Conservation (phyloP, 1,140 invertebrate genomes). For the Brachionus koreanus region DNA sequence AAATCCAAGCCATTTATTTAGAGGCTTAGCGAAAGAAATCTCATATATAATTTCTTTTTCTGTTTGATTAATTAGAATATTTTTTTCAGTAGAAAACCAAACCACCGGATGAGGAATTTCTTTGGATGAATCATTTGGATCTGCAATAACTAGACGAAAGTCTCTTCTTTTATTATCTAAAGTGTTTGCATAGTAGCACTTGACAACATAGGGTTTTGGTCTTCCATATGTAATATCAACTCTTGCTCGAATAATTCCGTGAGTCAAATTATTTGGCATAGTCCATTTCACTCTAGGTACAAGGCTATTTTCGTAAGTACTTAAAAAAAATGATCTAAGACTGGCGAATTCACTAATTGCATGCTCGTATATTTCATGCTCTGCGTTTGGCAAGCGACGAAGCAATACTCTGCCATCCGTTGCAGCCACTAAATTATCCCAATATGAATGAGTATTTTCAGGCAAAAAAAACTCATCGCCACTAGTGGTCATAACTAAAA, state of each 20-base stretch:
- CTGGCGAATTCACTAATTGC: conserved; percentile 46
- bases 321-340: conserved; percentile 49
- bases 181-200: not conserved
- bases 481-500: conserved; percentile 50
- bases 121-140: conserved; percentile 17
- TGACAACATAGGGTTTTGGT: not conserved
- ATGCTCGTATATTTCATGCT: conserved; percentile 46
- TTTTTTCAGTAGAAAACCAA: conserved; percentile 6
- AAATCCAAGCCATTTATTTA: conserved; percentile 49
- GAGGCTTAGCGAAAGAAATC: conserved; percentile 46
- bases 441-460: conserved; percentile 53
- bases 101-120: not conserved
- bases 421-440: conserved; percentile 48
- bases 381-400: conserved; percentile 49
- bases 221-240: not conserved
- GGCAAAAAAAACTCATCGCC: conserved; percentile 55
- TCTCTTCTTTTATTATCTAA: conserved; percentile 16
- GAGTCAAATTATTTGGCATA: conserved; percentile 14
- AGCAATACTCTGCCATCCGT: conserved; percentile 45
- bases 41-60: not conserved
- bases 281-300: conserved; percentile 31
- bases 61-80: not conserved
- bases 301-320: conserved; percentile 45
- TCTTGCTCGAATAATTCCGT: conserved; percentile 10
- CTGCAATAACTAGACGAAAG: not conserved